Evolutionary conservation across 2,113 vertebrate species (phyloP).

Genomic region (Camelus dromedarius): DNA sequence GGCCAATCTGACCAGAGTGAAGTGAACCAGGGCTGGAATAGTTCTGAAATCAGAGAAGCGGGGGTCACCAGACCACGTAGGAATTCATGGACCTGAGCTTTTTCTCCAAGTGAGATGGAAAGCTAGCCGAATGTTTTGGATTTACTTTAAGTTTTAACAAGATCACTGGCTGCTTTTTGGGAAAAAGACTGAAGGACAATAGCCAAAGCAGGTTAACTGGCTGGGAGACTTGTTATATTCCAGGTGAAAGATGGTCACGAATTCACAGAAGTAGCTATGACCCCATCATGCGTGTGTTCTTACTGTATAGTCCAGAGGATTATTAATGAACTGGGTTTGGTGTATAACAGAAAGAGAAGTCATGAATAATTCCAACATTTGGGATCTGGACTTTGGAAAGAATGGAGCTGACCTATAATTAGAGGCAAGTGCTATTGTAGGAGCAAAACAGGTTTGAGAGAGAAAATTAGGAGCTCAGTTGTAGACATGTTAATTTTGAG

Average conservation of each 20-base stretch:
- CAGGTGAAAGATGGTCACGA: not conserved
- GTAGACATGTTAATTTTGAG: not conserved
- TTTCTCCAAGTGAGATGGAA: not conserved
- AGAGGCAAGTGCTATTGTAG: not conserved
- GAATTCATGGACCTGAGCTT: not conserved
- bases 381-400: not conserved
- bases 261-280: not conserved
- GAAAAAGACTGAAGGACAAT: not conserved
- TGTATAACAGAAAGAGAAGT: not conserved
- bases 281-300: not conserved
- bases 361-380: not conserved
- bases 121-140: not conserved
- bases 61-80: not conserved
- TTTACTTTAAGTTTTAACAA: not conserved
- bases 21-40: not conserved
- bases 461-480: not conserved
- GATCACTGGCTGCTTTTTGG: not conserved
- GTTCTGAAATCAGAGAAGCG: not conserved
- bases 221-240: not conserved
- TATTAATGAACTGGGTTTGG: not conserved
- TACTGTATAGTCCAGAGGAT: not conserved
- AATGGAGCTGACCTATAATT: not conserved
- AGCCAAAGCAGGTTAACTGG: not conserved
- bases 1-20: not conserved
- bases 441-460: not conserved